phyloP scores from a whole-genome alignment of 1,140 invertebrate genomes.

The Diorhabda carinulata region DNA sequence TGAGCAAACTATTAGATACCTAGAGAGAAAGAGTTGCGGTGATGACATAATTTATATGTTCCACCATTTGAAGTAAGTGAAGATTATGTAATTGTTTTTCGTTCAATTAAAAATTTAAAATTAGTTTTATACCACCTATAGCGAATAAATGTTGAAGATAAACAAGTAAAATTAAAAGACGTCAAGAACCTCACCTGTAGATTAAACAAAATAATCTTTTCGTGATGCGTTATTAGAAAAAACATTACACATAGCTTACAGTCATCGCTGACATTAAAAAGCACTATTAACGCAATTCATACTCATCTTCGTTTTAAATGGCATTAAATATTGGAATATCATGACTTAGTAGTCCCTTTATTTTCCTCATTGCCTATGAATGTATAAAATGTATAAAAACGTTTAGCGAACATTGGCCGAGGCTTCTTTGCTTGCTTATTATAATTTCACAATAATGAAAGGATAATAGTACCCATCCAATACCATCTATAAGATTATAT shows the following conservation, averaged over 20 bases:
- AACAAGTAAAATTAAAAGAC: background rate
- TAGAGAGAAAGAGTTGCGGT: background rate
- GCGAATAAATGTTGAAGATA: background rate
- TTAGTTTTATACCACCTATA: background rate
- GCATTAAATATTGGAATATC: slow-evolving; percentile 3
- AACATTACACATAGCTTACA: background rate
- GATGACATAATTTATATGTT: background rate
- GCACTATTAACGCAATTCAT: background rate
- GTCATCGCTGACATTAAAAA: slow-evolving; percentile 5
- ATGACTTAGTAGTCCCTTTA: slow-evolving; percentile 3
- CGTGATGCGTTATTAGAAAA: background rate
- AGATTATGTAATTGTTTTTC: background rate
- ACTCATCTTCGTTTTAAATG: slow-evolving; percentile 8
- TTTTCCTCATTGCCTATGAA: background rate
- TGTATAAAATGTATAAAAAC: background rate
- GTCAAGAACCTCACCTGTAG: background rate
- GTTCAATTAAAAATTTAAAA: background rate
- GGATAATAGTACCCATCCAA: background rate
- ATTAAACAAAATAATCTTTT: slow-evolving; percentile 5
- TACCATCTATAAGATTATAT: background rate
- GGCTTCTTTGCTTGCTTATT: background rate
- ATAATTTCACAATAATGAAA: slow-evolving; percentile 3
- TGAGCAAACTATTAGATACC: background rate
- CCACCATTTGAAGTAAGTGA: background rate
- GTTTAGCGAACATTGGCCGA: background rate